Base-by-base conservation (phyloP, 2,888 invertebrate species). In the Sphaerophoria taeniata region DNA sequence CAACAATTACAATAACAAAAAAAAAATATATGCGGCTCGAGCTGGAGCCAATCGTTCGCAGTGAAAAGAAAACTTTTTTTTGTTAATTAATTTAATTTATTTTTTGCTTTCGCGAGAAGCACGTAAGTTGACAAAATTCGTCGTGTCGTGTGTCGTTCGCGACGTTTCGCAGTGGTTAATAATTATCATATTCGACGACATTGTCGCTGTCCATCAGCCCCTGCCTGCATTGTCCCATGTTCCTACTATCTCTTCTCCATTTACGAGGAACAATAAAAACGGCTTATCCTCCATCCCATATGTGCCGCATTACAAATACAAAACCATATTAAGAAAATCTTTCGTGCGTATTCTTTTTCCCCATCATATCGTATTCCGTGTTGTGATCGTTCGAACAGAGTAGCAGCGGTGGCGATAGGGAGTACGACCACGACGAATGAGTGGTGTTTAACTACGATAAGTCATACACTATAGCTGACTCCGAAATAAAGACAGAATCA, bases 41-140 rank as follows among this genome's bases (percentile, higher is more conserved):
- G 43, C 6, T 24, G 24, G 24, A 24, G 24, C 24, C 24, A 24
- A 2, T 24, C 24, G 24, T 24, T 24, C 24, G 2, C 43, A 43
- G 43, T 7, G 11, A 24, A 51, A 5, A 9, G 7, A 12, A 16
- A 61, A 61, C 58, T 58, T 70, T 61, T 63, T 51, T 45, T 83
- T 71, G 56, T 78, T 83, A 79, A 79, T 83, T 79, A 67, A 83
- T 72, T 79, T 78, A 83, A 78, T 83, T 78, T 81, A 43, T 49
- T 45, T 69, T 76, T 76, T 58, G 43, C 12, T 9, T 39, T 75
- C 49, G 78, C 73, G 56, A 70, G 73, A 70, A 71, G 63, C 83
- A 83, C 83, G 74, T 79, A 79, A 79, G 70, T 53, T 74, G 79
- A 83, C 79, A 51, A 74, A 63, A 55, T 24, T 24, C 24, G 24